Evolutionary conservation across 2,888 invertebrate species (phyloP).

Genomic region (Hydriomena furcata): DNA sequence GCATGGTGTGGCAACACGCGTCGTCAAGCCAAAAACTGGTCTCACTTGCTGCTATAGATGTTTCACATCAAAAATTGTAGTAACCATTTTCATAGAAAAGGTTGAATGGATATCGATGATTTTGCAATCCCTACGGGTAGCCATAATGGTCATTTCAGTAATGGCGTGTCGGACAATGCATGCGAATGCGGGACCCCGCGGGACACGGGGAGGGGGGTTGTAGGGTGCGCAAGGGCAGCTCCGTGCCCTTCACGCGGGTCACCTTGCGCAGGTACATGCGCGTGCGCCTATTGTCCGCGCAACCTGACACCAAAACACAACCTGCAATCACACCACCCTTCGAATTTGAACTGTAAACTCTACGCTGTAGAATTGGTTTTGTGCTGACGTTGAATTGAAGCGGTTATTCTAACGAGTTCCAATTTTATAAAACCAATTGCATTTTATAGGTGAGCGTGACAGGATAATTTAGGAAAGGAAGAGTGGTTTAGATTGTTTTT

Average conservation of each 20-base stretch:
- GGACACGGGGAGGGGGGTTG: conserved; percentile 46
- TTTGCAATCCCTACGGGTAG: conserved; percentile 39
- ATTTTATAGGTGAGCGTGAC: conserved; percentile 82
- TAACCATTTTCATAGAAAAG: too few species aligned
- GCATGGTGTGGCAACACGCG: too few species aligned
- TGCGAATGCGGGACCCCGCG: conserved; percentile 57
- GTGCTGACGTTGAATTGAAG: background rate
- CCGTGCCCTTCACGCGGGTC: conserved; percentile 78
- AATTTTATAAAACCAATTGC: conserved; percentile 78
- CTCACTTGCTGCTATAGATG: too few species aligned
- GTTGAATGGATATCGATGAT: conserved; percentile 21
- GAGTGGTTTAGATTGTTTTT: conserved; percentile 56
- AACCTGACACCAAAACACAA: conserved; percentile 67
- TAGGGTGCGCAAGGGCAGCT: conserved; percentile 67
- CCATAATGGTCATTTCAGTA: conserved; percentile 68
- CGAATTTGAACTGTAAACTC: conserved; percentile 26
- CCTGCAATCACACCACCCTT: conserved; percentile 30
- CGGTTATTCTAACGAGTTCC: conserved; percentile 71
- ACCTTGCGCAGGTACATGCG: conserved; percentile 79
- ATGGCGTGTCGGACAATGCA: conserved; percentile 73
- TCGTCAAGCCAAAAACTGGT: too few species aligned
- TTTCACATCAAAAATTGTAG: too few species aligned
- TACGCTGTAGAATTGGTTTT: conserved; percentile 30
- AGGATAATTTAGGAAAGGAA: conserved; percentile 81
- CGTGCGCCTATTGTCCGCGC: conserved; percentile 77